Conservation (phyloP, 2,797 vertebrate species). For the Crax fasciolata region DNA sequence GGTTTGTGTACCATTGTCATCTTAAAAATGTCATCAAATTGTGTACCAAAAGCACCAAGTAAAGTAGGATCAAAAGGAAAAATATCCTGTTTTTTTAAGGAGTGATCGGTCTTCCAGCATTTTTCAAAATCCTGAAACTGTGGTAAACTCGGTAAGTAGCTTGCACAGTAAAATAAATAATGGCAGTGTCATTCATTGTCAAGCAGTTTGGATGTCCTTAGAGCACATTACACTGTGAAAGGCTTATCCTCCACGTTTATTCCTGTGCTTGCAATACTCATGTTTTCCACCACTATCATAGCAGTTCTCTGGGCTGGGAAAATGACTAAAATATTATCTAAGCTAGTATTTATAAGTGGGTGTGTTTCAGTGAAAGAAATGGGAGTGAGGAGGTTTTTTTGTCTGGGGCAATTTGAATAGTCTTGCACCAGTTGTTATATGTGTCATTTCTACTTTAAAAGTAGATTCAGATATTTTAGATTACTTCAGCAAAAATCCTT, state of each 20-base stretch:
- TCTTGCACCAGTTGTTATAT: neutral
- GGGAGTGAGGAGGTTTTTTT: constrained; percentile 33
- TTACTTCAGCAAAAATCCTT: constrained; percentile 11
- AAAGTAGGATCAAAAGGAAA: neutral
- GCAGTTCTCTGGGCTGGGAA: constrained; percentile 28
- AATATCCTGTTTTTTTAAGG: neutral
- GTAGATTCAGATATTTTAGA: constrained; percentile 1
- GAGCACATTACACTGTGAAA: constrained; percentile 3
- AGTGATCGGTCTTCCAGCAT: neutral
- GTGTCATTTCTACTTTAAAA: constrained; percentile 32
- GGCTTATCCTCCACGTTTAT: constrained; percentile 28
- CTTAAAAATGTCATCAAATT: neutral
- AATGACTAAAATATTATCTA: constrained; percentile 48
- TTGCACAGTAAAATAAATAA: neutral
- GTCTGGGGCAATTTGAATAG: constrained; percentile 20
- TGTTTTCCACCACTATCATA: constrained; percentile 41
- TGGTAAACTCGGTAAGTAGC: neutral
- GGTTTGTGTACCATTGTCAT: neutral
- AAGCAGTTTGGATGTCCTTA: neutral
- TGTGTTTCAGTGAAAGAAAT: constrained; percentile 54
- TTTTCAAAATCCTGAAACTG: constrained; percentile 18
- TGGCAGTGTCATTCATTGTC: neutral
- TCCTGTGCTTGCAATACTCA: constrained; percentile 29
- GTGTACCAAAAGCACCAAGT: neutral
- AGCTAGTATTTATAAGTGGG: constrained; percentile 16